Base-by-base conservation (phyloP, 2,888 invertebrate species). In the Chromoteleia sp. region DNA sequence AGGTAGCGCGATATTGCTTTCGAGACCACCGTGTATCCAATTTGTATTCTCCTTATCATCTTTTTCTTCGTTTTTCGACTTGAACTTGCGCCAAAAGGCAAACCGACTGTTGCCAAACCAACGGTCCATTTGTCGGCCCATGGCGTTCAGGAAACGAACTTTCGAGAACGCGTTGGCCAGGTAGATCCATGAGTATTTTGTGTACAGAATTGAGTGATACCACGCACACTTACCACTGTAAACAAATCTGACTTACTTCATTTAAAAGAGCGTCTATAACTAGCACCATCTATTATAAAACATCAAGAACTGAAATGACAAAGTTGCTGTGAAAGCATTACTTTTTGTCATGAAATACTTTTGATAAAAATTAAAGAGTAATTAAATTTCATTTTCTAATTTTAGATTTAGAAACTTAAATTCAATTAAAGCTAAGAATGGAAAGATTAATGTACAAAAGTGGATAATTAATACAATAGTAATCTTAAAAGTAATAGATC, bases 1-100 rank as follows among this genome's bases (percentile, higher is more conserved):
- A 0, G 98, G 98, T 89, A 98, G 93, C 15, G 95, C 94, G 89
- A 97, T 97, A 90, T 97, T 97, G 85, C 93, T 92, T 80, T 94
- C 94, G 17, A 95, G 92, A 54, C 94, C 94, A 41, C 92, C 92
- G 45, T 92, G 92, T 65, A 92, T 89, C 92, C 93, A 93, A 83
- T 87, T 87, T 84, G 92, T 15, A 90, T 89, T 67, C 88, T 89
- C 68, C 89, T 93, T 83, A 87, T 93, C 89, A 88, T 93, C 92
- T 58, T 88, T 88, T 14, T 90, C 90, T 39, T 91, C 90, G 29
- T 86, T 89, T 82, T 91, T 92, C 33, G 92, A 89, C 79, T 92
- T 94, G 12, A 94, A 86, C 86, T 92, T 93, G 61, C 93, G 92
- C 94, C 94, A 94, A 86, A 94, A 94, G 0, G 93, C 94, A 74